These are phyloP conservation scores for Alaudala cheleensis DNA, from an alignment of 2,113 vertebrate genomes.

Conservation along the genomic window DNA sequence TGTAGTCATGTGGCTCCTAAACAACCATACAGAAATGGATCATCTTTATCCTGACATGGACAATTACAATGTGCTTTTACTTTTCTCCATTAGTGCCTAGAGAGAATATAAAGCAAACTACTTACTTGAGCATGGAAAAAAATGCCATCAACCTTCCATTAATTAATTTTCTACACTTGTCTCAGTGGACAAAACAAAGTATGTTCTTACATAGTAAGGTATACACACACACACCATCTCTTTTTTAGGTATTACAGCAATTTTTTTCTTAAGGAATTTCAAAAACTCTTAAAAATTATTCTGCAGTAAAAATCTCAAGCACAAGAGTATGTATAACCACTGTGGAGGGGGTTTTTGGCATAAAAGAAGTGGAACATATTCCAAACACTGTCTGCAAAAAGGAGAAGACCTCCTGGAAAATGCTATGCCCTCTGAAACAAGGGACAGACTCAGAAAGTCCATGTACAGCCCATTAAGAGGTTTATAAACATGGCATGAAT, in stretches of 20 bases:
- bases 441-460: not conserved
- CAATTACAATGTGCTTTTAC: not conserved
- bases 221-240: rapidly evolving
- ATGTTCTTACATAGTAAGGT: not conserved
- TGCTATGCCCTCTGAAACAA: not conserved
- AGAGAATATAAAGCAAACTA: not conserved
- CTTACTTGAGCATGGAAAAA: not conserved
- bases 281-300: not conserved
- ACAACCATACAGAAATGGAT: not conserved
- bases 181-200: not conserved
- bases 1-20: not conserved
- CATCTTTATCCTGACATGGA: not conserved
- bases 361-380: not conserved
- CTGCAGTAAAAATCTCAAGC: not conserved
- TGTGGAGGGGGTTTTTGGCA: not conserved
- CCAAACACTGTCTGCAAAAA: not conserved
- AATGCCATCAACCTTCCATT: not conserved
- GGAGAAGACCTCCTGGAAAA: not conserved
- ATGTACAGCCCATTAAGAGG: rapidly evolving
- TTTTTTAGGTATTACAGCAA: not conserved
- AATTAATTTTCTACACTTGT: not conserved
- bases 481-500: not conserved
- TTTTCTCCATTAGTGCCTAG: not conserved
- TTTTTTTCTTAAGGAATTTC: not conserved
- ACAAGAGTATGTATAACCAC: not conserved